phyloP scores from a whole-genome alignment of 2,797 vertebrate genomes.

The Sebastes hubbsi region DNA sequence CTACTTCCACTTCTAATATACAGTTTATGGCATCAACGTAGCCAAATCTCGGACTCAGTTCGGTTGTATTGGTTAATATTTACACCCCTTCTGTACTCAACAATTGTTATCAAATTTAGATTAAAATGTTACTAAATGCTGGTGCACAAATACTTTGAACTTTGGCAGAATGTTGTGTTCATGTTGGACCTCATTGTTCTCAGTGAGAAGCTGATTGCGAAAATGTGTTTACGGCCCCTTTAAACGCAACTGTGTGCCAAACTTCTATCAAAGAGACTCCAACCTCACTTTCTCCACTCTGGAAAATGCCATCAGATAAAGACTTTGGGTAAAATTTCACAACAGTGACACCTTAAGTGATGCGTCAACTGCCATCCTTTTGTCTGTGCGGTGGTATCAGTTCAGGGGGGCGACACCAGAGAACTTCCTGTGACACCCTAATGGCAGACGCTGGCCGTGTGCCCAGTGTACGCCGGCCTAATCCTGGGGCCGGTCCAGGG shows the following conservation, averaged over 20 bases:
- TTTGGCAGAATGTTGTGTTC: neutral
- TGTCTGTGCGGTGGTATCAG: conserved; percentile 46
- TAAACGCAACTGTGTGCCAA: neutral
- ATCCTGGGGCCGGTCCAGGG: conserved; percentile 14
- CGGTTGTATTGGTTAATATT: neutral
- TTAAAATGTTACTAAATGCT: neutral
- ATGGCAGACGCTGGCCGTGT: conserved; percentile 16
- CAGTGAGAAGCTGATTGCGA: neutral
- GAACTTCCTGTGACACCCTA: conserved; percentile 52
- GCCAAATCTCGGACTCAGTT: neutral
- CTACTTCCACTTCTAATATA: too few relatives aligned
- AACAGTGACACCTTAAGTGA: conserved; percentile 46
- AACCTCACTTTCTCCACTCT: conserved; percentile 27
- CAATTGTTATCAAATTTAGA: neutral
- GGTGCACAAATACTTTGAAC: neutral
- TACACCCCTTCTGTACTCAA: neutral
- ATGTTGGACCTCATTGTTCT: neutral
- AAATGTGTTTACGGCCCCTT: neutral
- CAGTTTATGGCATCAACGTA: neutral
- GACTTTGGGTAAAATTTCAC: conserved; percentile 34
- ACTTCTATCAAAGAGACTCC: neutral
- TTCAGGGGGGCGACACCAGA: conserved; percentile 31
- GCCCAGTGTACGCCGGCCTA: conserved; percentile 13
- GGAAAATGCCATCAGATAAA: conserved; percentile 37
- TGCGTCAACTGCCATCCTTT: conserved; percentile 39